Evolutionary conservation across 2,888 invertebrate genomes (phyloP), one percentile per base, ranked within the genome.

Genomic region (Apoderus coryli): DNA sequence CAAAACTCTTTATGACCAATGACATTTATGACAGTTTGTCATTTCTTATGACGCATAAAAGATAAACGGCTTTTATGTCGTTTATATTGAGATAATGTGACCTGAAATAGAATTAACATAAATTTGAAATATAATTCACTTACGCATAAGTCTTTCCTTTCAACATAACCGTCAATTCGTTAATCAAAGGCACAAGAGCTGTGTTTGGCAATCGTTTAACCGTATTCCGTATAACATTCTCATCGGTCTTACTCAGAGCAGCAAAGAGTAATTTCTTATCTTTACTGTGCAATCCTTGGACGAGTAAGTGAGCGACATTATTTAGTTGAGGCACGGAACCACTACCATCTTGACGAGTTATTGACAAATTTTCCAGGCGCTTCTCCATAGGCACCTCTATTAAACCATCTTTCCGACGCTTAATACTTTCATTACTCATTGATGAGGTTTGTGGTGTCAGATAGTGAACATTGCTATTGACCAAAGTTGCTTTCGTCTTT

Each of bases 281-380:
- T 47, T 77, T 77, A 47, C 89, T 90, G 45, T 84, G 84, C 16
- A 93, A 57, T 0, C 85, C 89, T 54, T 82, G 90, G 31, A 85
- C 64, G 5, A 92, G 57, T 5, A 90, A 61, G 38, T 82, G 79
- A 2, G 80, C 78, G 46, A 86, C 65, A 56, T 84, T 88, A 48
- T 79, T 73, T 2, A 65, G 63, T 36, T 63, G 64, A 3, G 70
- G 64, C 25, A 65, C 61, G 3, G 61, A 57, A 0, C 54, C 52
- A 4, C 64, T 62, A 3, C 57, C 48, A 25, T 68, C 61, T 42
- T 73, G 72, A 12, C 88, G 52, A 11, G 77, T 72, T n/a, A n/a
- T n/a, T n/a, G n/a, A n/a, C 13, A 90, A 60, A 55, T 86, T 86
- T 40, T 82, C 78, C 12, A 90, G 56, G 15, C 89, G 64, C 5